Conservation (phyloP, 1,140 invertebrate genomes). For the Papilio xuthus region DNA sequence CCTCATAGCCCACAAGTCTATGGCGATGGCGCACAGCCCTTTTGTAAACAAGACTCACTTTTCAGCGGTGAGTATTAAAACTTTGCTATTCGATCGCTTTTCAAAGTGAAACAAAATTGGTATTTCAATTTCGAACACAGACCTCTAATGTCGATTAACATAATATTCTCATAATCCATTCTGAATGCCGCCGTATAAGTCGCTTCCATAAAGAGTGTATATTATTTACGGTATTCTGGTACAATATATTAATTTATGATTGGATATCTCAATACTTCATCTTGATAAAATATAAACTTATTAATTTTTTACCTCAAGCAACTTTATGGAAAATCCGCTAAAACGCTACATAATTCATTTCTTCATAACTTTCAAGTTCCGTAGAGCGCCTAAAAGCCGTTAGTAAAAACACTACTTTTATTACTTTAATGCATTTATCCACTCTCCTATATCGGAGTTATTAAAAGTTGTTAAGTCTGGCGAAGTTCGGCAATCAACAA, state of each 20-base stretch:
- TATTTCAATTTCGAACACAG: background rate
- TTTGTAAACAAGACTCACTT: slow-evolving; percentile 86
- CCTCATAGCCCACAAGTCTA: slow-evolving; percentile 87
- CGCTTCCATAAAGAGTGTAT: no score
- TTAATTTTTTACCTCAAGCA: background rate
- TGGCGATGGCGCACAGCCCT: slow-evolving; percentile 87
- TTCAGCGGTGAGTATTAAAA: slow-evolving; percentile 82
- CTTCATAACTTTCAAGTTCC: slow-evolving; percentile 21
- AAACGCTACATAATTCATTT: slow-evolving; percentile 8
- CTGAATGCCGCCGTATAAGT: no score
- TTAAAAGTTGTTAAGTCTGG: slow-evolving; percentile 32
- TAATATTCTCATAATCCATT: no score
- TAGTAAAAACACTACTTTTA: slow-evolving; percentile 27
- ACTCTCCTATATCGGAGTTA: slow-evolving; percentile 35
- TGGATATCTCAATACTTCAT: background rate
- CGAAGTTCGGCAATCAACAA: slow-evolving; percentile 33
- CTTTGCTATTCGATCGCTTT: slow-evolving; percentile 22
- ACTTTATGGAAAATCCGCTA: slow-evolving; percentile 3
- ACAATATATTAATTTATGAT: background rate
- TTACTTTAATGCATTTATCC: slow-evolving; percentile 37
- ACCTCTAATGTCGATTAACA: background rate
- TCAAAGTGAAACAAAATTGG: background rate
- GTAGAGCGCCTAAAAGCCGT: slow-evolving; percentile 29
- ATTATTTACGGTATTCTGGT: no score
- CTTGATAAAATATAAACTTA: background rate